Percentiles rank a stretch among this genome's conserved stretches.
Conservation (phyloP, 2,888 invertebrate species). For the Himalopsyche kuldschensis region DNA sequence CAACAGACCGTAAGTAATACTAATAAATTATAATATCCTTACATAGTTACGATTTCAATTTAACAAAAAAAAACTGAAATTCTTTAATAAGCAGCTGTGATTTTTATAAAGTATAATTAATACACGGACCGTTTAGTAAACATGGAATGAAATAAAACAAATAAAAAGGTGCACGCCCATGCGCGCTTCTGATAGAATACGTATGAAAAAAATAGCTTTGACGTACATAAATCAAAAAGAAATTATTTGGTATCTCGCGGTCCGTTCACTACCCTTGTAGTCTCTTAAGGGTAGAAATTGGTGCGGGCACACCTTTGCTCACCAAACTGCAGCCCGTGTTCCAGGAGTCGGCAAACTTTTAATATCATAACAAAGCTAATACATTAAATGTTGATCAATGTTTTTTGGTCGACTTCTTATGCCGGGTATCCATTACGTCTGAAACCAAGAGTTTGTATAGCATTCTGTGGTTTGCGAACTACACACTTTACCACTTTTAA, state of each 20-base stretch:
- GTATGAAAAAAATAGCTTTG: slow-evolving; percentile 3
- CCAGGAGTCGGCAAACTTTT: background rate
- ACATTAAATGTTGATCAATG: too few relatives aligned
- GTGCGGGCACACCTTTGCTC: background rate
- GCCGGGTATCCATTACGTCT: too few relatives aligned
- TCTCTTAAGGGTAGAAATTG: slow-evolving; percentile 3
- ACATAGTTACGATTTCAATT: background rate
- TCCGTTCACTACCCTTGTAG: background rate
- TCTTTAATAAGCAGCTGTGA: background rate
- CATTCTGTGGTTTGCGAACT: too few relatives aligned
- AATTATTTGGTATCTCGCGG: background rate
- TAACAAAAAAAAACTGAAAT: background rate
- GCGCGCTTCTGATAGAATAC: background rate
- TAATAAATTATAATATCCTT: background rate
- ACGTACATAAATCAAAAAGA: slow-evolving; percentile 16
- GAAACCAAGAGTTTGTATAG: too few relatives aligned
- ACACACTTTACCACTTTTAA: too few relatives aligned
- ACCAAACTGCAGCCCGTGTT: background rate
- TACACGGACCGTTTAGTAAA: slow-evolving; percentile 2
- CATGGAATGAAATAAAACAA: slow-evolving; percentile 19
- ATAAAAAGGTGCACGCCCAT: slow-evolving; percentile 9
- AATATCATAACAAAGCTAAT: background rate
- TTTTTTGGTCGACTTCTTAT: too few relatives aligned
- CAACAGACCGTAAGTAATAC: background rate
- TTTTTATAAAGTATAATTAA: background rate